Evolutionary conservation across 2,113 vertebrate species (phyloP), one percentile per base, ranked within the genome.

Genomic region (Petrocephalus zakoni): DNA sequence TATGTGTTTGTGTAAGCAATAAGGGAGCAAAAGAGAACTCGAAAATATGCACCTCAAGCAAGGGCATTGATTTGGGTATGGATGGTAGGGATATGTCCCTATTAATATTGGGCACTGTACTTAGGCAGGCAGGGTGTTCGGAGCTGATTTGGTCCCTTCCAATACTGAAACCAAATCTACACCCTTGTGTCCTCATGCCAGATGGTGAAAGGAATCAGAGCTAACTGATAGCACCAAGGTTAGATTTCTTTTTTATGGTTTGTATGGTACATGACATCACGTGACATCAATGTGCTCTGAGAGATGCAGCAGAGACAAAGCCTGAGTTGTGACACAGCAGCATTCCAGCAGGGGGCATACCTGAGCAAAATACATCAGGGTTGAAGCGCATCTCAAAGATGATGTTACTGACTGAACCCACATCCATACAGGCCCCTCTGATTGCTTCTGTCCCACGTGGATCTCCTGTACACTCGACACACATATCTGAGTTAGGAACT

Each of bases 311-410:
- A 83, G 78, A 53, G 13, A 85, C 22, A 53, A 55, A 83, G 29
- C 29, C 37, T 78, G 15, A 78, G 15, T 42, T 19, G 34, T 47
- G 81, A 83, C 21, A 46, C 37, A 22, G 34, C 46, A 46, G 81
- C 34, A 46, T 42, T 47, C 81, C 46, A 83, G 3, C 3, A 47
- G 81, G 37, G 37, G 19, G 15, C 11, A 34, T 94, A 96, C 96
- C 96, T 94, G 94, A 92, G 72, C 93, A 94, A 89, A 95, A 95
- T 47, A 96, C 34, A 25, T 94, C 95, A 53, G 96, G 93, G 91
- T 95, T 96, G 42, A 97, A 95, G 47, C 95, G 95, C 93, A 97
- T 96, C 91, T 97, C 96, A 93, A 97, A 97, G 86, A 96, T 94
- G 90, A 95, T 94, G 89, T 96, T 90, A 81, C 94, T 95, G 86